phyloP scores from a whole-genome alignment of 2,888 invertebrate genomes.

The Chalcosyrphus nemorum region DNA sequence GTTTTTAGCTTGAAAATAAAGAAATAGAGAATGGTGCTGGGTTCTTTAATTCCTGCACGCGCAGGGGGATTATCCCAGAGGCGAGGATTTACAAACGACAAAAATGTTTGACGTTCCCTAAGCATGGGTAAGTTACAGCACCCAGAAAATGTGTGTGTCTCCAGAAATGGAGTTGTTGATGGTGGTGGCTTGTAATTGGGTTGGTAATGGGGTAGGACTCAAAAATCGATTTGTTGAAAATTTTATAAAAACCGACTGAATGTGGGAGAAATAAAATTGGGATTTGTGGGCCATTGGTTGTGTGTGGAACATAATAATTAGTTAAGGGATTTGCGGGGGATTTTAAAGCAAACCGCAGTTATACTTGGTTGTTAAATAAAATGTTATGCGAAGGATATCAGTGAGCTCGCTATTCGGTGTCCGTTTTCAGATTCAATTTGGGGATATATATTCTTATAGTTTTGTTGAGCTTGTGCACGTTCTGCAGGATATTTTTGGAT shows the following conservation, averaged over 20 bases:
- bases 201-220: not conserved
- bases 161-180: not conserved
- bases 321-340: not conserved
- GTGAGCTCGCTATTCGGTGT: no score
- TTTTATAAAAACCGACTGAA: not conserved
- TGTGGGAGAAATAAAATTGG: not conserved
- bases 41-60: not conserved
- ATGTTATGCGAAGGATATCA: not conserved
- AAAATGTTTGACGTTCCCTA: not conserved
- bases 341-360: not conserved
- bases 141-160: not conserved
- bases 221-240: not conserved
- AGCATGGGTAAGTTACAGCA: constrained; percentile 1
- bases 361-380: not conserved
- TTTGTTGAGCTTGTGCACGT: no score
- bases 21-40: not conserved
- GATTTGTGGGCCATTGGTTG: not conserved
- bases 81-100: not conserved
- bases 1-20: not conserved
- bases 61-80: not conserved
- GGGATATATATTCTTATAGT: no score
- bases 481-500: no score
- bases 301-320: not conserved
- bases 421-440: no score
- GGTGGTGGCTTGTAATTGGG: not conserved